Evolutionary conservation across 2,797 vertebrate genomes (phyloP).

Genomic region (Phrynocephalus forsythii): DNA sequence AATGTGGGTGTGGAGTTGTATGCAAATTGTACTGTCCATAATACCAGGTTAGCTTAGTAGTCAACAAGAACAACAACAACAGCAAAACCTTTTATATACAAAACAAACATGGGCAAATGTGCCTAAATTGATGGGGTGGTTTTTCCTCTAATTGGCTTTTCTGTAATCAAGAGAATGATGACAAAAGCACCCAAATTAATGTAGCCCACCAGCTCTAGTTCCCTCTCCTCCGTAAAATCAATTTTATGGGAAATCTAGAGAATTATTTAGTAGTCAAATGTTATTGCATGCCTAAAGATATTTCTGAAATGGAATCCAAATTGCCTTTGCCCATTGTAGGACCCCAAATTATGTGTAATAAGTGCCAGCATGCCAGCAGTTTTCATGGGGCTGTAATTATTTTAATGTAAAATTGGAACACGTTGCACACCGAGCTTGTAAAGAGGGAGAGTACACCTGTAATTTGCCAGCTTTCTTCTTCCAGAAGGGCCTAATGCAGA

Average conservation of each 20-base stretch:
- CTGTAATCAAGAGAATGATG: slow-evolving; percentile 24
- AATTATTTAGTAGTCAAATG: slow-evolving; percentile 45
- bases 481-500: not conserved
- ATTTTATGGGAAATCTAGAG: slow-evolving; percentile 22
- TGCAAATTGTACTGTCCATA: slow-evolving; percentile 15
- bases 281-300: slow-evolving; percentile 25
- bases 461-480: slow-evolving; percentile 16
- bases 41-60: not conserved
- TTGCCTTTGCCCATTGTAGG: slow-evolving; percentile 18
- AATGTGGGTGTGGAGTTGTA: not conserved
- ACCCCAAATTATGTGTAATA: slow-evolving; percentile 41
- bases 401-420: slow-evolving; percentile 39
- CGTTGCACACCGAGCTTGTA: slow-evolving; percentile 28
- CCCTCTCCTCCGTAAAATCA: slow-evolving; percentile 24
- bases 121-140: not conserved
- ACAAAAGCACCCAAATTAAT: slow-evolving; percentile 22
- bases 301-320: slow-evolving; percentile 35
- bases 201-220: not conserved
- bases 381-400: slow-evolving; percentile 41
- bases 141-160: slow-evolving; percentile 19
- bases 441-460: not conserved
- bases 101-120: not conserved
- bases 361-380: slow-evolving; percentile 2
- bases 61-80: slow-evolving; percentile 13
- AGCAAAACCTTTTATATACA: slow-evolving; percentile 4